phyloP scores from a whole-genome alignment of 1,140 invertebrate genomes.

The Epicauta chinensis region DNA sequence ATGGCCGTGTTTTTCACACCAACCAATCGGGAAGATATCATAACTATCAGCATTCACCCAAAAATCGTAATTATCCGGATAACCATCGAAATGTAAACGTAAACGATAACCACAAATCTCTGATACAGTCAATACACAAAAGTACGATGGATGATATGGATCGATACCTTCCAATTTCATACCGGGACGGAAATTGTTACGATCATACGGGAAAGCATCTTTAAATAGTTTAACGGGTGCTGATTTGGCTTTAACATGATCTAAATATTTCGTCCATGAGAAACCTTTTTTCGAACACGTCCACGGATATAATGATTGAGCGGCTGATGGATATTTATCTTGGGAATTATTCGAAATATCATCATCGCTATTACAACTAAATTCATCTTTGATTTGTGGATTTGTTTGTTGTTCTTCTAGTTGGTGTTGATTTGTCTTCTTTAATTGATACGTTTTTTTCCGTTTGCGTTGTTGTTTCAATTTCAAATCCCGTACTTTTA shows the following conservation, averaged over 20 bases:
- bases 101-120: constrained; percentile 79
- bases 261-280: constrained; percentile 69
- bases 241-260: constrained; percentile 61
- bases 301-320: constrained; percentile 52
- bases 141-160: constrained; percentile 80
- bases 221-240: constrained; percentile 74
- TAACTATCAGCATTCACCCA: constrained; percentile 89
- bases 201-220: constrained; percentile 63
- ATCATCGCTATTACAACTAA: constrained; percentile 21
- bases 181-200: constrained; percentile 72
- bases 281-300: constrained; percentile 62
- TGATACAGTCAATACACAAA: constrained; percentile 81
- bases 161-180: constrained; percentile 95
- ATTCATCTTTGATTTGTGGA: constrained; percentile 7
- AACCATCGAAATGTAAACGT: constrained; percentile 89
- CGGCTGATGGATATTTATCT: constrained; percentile 7
- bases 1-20: constrained; percentile 78
- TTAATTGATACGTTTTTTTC: constrained; percentile 13
- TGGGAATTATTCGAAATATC: constrained; percentile 32
- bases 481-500: constrained; percentile 25
- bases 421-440: constrained; percentile 2
- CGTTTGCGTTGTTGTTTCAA: constrained; percentile 21
- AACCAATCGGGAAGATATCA: constrained; percentile 90
- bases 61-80: constrained; percentile 83
- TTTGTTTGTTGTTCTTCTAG: constrained; percentile 11